phyloP scores from a whole-genome alignment of 1,140 invertebrate genomes.

The Pachyrhynchus sulphureomaculatus region DNA sequence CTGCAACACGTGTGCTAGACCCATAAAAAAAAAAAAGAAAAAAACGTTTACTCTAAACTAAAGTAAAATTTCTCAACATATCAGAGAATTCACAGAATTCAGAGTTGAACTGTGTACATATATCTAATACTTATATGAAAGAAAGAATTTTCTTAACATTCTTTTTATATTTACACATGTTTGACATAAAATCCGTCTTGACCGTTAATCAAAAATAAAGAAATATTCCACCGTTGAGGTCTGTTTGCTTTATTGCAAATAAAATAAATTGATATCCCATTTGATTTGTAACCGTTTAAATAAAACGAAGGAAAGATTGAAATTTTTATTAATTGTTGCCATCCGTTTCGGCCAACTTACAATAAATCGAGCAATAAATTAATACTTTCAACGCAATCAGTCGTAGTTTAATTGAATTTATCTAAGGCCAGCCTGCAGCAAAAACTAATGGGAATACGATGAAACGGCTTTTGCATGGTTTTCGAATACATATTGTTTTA shows the following conservation, averaged over 20 bases:
- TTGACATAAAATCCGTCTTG: no score
- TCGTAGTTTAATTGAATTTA: constrained; percentile 36
- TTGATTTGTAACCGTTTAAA: constrained; percentile 2
- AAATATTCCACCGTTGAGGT: constrained; percentile 1
- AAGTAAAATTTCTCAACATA: no score
- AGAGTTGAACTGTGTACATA: no score
- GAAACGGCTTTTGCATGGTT: no score
- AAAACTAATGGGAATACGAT: not conserved
- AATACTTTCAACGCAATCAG: constrained; percentile 39
- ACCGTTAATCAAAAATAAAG: not conserved
- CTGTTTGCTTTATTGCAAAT: not conserved
- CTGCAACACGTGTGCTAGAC: no score
- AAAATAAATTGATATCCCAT: not conserved
- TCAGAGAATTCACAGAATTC: no score
- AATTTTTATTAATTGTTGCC: constrained; percentile 36
- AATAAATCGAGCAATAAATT: constrained; percentile 40
- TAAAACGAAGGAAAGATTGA: constrained; percentile 35
- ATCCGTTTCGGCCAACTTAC: constrained; percentile 32
- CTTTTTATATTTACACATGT: no score
- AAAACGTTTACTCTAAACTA: no score
- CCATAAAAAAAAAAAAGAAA: no score
- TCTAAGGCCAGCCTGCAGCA: constrained; percentile 14
- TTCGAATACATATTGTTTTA: no score
- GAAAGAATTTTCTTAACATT: no score
- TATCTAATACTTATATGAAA: no score